Conservation (phyloP, 1,140 invertebrate genomes). For the Pogonognathellus flavescens region DNA sequence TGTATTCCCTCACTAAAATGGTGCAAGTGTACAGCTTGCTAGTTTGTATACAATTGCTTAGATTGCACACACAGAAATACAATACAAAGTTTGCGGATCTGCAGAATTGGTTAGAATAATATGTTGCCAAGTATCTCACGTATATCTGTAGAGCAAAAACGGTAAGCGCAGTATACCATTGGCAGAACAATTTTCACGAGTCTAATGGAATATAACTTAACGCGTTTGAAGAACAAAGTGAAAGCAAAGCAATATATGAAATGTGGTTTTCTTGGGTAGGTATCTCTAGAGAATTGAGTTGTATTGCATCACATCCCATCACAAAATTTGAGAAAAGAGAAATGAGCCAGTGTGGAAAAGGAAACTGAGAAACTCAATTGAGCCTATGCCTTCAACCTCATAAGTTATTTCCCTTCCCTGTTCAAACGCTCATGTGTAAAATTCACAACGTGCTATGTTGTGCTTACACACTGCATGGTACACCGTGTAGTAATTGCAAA, state of each 20-base stretch:
- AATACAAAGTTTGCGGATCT: too few relatives aligned
- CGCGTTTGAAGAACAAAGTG: background rate
- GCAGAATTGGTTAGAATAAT: too few relatives aligned
- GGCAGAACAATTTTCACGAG: too few relatives aligned
- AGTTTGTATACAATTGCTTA: background rate
- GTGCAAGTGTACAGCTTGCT: too few relatives aligned
- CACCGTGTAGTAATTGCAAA: background rate
- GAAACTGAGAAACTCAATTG: background rate
- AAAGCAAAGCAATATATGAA: conserved; percentile 29
- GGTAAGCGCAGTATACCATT: too few relatives aligned
- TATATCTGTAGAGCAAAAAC: too few relatives aligned
- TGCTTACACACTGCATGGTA: background rate
- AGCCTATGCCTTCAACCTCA: background rate
- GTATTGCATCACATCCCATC: conserved; percentile 20
- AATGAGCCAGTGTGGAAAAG: background rate
- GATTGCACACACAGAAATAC: background rate
- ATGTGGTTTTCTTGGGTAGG: conserved; percentile 29
- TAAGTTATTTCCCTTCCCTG: conserved; percentile 3
- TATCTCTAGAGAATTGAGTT: conserved; percentile 26
- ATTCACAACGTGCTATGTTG: background rate
- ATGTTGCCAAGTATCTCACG: too few relatives aligned
- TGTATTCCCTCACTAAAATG: too few relatives aligned
- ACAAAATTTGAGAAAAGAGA: conserved; percentile 8
- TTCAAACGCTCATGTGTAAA: conserved; percentile 13
- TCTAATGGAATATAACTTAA: background rate